Conservation (phyloP, 2,888 invertebrate species). For the Tipula lateralis region DNA sequence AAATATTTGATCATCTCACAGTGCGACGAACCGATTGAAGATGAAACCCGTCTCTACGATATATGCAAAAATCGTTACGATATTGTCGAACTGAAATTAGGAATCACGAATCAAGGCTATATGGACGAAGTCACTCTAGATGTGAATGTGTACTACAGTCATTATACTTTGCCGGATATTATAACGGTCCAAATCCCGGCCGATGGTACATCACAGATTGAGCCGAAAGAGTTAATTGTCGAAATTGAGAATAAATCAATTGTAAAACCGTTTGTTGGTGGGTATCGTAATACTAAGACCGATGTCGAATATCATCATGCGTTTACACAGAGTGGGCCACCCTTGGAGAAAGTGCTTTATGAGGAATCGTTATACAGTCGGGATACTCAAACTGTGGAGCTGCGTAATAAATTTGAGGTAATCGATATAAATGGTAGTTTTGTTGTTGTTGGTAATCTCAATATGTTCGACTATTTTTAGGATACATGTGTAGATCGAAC, state of each 20-base stretch:
- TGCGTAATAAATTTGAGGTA: conserved; percentile 38
- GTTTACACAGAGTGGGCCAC: conserved; percentile 66
- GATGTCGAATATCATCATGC: conserved; percentile 73
- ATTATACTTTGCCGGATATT: conserved; percentile 52
- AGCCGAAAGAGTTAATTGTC: conserved; percentile 52
- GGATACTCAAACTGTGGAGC: conserved; percentile 61
- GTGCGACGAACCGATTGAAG: conserved; percentile 45
- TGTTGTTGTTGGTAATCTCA: not conserved
- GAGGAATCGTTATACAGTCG: conserved; percentile 45
- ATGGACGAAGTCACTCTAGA: conserved; percentile 37
- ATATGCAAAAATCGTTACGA: conserved; percentile 44
- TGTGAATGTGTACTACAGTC: conserved; percentile 45
- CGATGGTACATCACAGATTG: conserved; percentile 38
- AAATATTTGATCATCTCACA: conserved; percentile 53
- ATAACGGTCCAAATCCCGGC: conserved; percentile 53
- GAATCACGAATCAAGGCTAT: conserved; percentile 34
- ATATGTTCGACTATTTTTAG: conserved; percentile 36
- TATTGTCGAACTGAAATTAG: conserved; percentile 43
- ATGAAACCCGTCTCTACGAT: conserved; percentile 41
- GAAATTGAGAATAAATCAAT: conserved; percentile 58
- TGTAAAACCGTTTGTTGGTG: conserved; percentile 74
- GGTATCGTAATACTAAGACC: conserved; percentile 64
- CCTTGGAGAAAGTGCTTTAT: conserved; percentile 42
- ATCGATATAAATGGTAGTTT: not conserved
- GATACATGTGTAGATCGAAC: conserved; percentile 45